These are phyloP conservation scores for Petromus typicus DNA, from an alignment of 2,113 vertebrate genomes.

Conservation along the genomic window DNA sequence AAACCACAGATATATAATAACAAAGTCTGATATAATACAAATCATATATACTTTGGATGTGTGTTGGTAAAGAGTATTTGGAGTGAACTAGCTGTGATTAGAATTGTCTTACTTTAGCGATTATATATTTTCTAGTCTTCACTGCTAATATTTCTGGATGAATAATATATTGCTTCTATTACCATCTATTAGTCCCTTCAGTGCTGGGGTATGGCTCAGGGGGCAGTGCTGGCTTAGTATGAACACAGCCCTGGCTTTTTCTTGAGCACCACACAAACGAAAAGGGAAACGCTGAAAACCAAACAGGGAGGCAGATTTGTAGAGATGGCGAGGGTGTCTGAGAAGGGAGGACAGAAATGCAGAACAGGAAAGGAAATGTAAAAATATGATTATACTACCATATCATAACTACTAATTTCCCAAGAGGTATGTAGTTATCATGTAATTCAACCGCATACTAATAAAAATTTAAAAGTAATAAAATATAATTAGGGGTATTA, in stretches of 20 bases:
- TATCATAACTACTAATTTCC: background rate
- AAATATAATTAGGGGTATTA: background rate
- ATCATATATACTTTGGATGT: background rate
- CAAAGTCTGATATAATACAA: background rate
- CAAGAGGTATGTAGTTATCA: background rate
- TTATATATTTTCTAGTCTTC: background rate
- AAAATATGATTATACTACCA: background rate
- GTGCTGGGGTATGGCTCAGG: background rate
- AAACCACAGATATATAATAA: background rate
- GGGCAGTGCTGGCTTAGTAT: background rate
- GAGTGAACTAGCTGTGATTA: background rate
- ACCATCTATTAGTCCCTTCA: background rate
- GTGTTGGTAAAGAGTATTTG: background rate
- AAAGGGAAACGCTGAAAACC: background rate
- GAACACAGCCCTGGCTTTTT: background rate
- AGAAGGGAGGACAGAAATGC: background rate
- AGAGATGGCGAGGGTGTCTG: background rate
- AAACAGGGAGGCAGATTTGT: background rate
- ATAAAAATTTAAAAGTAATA: background rate
- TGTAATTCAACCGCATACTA: background rate
- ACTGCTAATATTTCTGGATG: background rate
- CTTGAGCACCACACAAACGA: background rate
- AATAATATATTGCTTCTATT: background rate
- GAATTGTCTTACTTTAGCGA: background rate
- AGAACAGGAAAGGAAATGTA: background rate